Evolutionary conservation across 2,797 vertebrate genomes (phyloP).

Genomic region (Borostomias antarcticus): DNA sequence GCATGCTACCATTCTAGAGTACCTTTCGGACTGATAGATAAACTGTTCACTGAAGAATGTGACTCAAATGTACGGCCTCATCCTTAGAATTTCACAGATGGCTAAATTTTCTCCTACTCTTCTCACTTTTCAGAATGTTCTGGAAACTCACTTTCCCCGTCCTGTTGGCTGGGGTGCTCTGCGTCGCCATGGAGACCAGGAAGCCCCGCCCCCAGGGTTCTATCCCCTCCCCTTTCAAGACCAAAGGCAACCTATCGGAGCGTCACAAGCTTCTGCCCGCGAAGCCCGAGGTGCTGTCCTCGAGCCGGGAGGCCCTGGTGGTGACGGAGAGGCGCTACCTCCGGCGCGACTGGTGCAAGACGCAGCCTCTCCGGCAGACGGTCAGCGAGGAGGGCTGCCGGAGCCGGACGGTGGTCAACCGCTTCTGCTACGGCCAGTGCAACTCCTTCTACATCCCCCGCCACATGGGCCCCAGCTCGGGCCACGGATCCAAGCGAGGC

Average conservation of each 20-base stretch:
- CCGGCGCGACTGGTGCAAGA: conserved; percentile 98
- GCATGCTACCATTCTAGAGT: neutral
- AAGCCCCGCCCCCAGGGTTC: conserved; percentile 85
- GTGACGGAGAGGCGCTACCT: conserved; percentile 97
- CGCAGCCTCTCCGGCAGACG: conserved; percentile 93
- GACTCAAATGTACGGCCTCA: too few relatives aligned
- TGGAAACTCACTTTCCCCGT: conserved; percentile 86
- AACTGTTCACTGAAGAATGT: too few relatives aligned
- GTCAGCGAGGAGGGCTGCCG: conserved; percentile 92
- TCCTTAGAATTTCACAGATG: too few relatives aligned
- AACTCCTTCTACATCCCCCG: conserved; percentile 99
- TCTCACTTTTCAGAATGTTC: conserved; percentile 81
- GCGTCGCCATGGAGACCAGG: conserved; percentile 74
- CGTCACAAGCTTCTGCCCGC: conserved; percentile 79
- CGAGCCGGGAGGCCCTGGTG: conserved; percentile 94
- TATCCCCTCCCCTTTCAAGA: conserved; percentile 93
- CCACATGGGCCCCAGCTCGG: conserved; percentile 77
- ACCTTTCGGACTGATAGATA: neutral
- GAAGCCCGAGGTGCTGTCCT: conserved; percentile 91
- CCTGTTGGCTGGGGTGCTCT: conserved; percentile 82
- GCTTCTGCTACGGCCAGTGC: conserved; percentile 98
- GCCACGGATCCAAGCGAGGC: conserved; percentile 54
- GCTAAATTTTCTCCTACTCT: neutral
- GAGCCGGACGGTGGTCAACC: conserved; percentile 94
- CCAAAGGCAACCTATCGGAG: conserved; percentile 81